phyloP scores from a whole-genome alignment of 2,888 invertebrate genomes.

The Cyaniris semiargus region DNA sequence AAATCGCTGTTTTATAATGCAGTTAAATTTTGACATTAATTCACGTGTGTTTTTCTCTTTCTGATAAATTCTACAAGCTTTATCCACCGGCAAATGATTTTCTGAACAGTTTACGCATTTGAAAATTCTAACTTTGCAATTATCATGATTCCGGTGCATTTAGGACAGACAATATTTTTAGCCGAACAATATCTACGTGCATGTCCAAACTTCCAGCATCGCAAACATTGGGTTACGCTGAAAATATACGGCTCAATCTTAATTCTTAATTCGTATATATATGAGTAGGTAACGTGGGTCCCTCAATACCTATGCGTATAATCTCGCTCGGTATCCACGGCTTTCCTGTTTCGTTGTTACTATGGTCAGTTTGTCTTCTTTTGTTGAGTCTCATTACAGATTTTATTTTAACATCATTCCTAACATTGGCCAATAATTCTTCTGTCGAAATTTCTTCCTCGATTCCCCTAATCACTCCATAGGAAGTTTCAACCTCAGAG shows the following conservation, averaged over 20 bases:
- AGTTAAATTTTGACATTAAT: conserved; percentile 41
- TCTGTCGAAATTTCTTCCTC: conserved; percentile 36
- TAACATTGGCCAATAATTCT: conserved; percentile 35
- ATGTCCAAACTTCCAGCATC: too few relatives aligned
- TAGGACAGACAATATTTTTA: too few relatives aligned
- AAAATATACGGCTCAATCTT: too few relatives aligned
- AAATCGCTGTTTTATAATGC: conserved; percentile 39
- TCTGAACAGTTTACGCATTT: conserved; percentile 41
- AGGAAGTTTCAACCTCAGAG: conserved; percentile 38
- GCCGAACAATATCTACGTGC: too few relatives aligned
- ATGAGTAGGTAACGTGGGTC: too few relatives aligned
- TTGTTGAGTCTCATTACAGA: conserved; percentile 34
- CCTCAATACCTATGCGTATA: too few relatives aligned
- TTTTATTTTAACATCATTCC: conserved; percentile 31
- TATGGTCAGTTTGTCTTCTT: not conserved
- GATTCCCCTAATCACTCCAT: conserved; percentile 38
- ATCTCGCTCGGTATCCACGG: conserved; percentile 34
- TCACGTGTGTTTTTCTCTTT: conserved; percentile 41
- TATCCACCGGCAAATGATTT: conserved; percentile 39
- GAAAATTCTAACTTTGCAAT: conserved; percentile 37
- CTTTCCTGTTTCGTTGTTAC: not conserved
- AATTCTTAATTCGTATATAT: too few relatives aligned
- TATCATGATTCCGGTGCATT: conserved; percentile 36
- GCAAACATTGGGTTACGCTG: too few relatives aligned
- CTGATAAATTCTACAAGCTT: conserved; percentile 37